Conservation (phyloP, 2,797 vertebrate species). For the Anomalospiza imberbis region DNA sequence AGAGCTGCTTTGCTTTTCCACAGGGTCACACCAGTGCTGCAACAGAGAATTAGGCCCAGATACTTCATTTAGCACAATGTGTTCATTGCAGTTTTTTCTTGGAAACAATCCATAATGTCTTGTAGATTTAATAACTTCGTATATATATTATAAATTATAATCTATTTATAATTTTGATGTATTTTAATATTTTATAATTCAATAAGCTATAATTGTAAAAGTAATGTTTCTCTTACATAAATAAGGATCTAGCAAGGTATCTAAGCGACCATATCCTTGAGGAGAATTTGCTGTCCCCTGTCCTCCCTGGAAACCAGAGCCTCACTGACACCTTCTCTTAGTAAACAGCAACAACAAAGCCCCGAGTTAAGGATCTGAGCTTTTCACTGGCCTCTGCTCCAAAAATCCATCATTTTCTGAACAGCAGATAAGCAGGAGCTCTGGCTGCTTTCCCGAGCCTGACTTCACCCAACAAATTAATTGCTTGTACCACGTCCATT, state of each 20-base stretch:
- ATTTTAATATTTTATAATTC: not conserved
- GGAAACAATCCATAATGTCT: not conserved
- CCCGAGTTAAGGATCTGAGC: not conserved
- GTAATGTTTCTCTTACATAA: not conserved
- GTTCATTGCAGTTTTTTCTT: not conserved
- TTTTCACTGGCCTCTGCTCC: not conserved
- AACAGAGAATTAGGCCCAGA: not conserved
- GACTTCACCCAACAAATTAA: constrained; percentile 60
- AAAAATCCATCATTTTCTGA: constrained; percentile 34
- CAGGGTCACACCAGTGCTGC: accelerated
- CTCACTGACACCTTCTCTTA: not conserved
- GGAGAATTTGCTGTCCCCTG: not conserved
- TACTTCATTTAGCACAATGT: not conserved
- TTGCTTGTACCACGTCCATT: constrained; percentile 36
- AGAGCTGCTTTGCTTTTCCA: not conserved
- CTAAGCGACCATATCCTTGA: not conserved
- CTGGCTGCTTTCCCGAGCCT: constrained; percentile 33
- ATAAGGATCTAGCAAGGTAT: not conserved
- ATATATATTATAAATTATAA: not conserved
- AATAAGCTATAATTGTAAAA: not conserved
- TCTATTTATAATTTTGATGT: not conserved
- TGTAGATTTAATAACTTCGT: not conserved
- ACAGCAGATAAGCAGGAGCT: not conserved
- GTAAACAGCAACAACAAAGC: not conserved
- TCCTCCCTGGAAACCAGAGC: not conserved